Evolutionary conservation across 2,797 vertebrate species (phyloP), one percentile per base, ranked within the genome.

Genomic region (Micromesistius poutassou): DNA sequence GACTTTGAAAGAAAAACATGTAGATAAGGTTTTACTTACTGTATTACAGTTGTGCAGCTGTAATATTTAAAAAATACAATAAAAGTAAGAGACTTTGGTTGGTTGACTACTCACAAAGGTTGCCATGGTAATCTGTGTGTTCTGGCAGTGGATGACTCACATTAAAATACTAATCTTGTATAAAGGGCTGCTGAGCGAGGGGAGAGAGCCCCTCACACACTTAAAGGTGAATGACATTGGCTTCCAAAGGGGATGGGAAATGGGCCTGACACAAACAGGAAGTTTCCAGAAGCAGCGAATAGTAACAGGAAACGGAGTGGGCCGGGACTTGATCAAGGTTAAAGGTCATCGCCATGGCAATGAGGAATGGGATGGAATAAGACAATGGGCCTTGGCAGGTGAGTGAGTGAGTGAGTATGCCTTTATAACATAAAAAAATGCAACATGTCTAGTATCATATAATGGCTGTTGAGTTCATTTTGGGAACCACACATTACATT

Each of bases 221-320:
- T 30, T 74, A 74, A 80, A 87, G 88, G 86, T 78, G 81, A 89
- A 87, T 80, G 88, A 85, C 89, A 83, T 62, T 46, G 81, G 74
- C 82, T 8, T 78, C 82, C 89, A 87, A 80, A 83, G 90, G 91
- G 90, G 92, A 90, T 91, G 86, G 93, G 94, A 95, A 94, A 91
- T 31, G 76, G 82, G 82, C 83, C 90, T 86, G 91, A 92, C 90
- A 93, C 86, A 95, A 95, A 95, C 94, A 95, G 94, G 94, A 95
- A 94, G 91, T 91, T 88, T 91, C 92, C 87, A 91, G 80, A 85
- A 91, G 89, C 91, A 91, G 85, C 76, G 86, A 92, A 91, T 89
- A 91, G 93, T 84, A 86, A 91, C 90, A 93, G 94, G 94, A 95
- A 95, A 94, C 82, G 85, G 85, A 91, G 87, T 88, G 90, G 90